Conservation (phyloP, 2,113 vertebrate genomes). For the Zosterops pallidus region DNA sequence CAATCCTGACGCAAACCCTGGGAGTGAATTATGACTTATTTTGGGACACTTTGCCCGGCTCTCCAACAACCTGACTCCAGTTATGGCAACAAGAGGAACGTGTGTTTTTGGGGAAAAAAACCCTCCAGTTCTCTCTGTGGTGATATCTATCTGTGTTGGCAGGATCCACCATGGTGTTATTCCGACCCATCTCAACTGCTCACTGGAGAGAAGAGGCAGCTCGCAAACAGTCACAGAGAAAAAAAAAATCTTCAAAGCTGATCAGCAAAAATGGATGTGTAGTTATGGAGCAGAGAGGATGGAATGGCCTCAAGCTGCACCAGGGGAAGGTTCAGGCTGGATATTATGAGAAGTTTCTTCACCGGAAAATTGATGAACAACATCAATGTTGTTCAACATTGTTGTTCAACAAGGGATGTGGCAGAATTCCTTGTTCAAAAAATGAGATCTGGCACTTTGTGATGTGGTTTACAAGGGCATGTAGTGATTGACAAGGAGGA, state of each 20-base stretch:
- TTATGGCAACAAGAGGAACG: neutral
- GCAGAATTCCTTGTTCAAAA: neutral
- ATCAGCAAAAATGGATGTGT: neutral
- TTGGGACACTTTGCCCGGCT: neutral
- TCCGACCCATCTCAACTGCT: neutral
- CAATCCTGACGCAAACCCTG: neutral
- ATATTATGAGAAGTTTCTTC: neutral
- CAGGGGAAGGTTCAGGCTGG: neutral
- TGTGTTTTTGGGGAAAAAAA: neutral
- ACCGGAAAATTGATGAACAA: neutral
- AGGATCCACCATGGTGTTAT: fast-evolving
- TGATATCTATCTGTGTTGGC: neutral
- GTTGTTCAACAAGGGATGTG: neutral
- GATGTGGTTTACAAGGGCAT: neutral
- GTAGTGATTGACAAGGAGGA: neutral
- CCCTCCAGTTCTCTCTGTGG: neutral
- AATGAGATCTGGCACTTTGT: neutral
- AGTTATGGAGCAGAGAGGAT: neutral
- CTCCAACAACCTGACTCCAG: neutral
- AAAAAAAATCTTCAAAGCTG: neutral
- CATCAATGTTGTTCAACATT: no score
- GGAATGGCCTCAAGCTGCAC: neutral
- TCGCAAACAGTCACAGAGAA: neutral
- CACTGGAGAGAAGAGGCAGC: neutral
- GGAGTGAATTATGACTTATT: neutral